Base-by-base conservation (phyloP, 2,797 vertebrate genomes). In the Huso huso region DNA sequence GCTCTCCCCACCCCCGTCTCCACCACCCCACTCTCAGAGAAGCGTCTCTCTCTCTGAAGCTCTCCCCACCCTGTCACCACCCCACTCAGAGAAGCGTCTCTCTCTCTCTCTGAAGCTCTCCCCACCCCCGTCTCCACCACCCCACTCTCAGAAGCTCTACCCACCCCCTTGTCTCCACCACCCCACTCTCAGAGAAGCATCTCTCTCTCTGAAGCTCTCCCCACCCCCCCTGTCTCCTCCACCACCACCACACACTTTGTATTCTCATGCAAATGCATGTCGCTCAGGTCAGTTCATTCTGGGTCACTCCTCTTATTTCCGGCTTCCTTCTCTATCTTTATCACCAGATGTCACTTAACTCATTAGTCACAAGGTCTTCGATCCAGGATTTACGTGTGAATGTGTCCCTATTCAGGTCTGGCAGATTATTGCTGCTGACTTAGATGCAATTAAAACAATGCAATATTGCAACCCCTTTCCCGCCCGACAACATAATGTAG, bases 251-350 rank as follows among this genome's bases (percentile, higher is more conserved):
- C 86, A 86, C 86, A 83, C 87, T 84, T 87, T 75, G 82, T 82
- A 87, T 89, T 89, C 81, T 83, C 78, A 89, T 89, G 89, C 85
- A 87, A 88, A 90, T 89, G 82, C 82, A 83, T 88, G 88, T 88
- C 87, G 87, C 76, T 81, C 77, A 77, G 86, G 86, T 89, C 87
- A 88, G 81, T 83, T 82, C 80, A 79, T 81, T 87, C 72, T 78
- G 76, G 74, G 80, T 18, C 64, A 76, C 75, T 64, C 69, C 68
- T 82, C 87, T 87, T 79, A 84, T 84, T 82, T 82, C 79, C 76
- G 68, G 80, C 79, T 83, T 85, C 80, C 80, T 79, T 80, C 82
- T 79, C 82, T 68, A 79, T 81, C 84, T 83, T 86, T 74, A 84
- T 81, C 86, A 86, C 84, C 88, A 89, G 87, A 88, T 89, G 89